phyloP scores from a whole-genome alignment of 2,888 invertebrate species.

The Chelonus formosanus region DNA sequence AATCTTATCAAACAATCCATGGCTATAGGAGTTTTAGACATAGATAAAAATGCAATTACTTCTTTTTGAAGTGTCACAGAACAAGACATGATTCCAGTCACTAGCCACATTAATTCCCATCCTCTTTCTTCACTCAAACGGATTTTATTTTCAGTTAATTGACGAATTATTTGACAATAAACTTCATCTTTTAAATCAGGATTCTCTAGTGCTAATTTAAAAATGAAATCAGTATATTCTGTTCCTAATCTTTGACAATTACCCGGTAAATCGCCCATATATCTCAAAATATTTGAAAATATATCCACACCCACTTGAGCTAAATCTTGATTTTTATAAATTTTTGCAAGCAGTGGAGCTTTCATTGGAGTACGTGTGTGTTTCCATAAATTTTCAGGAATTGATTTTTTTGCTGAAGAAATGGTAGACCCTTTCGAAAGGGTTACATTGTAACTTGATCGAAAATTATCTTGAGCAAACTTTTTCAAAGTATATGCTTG shows the following conservation, averaged over 20 bases:
- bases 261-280: constrained; percentile 93
- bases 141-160: constrained; percentile 87
- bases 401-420: constrained; percentile 72
- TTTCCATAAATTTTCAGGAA: constrained; percentile 81
- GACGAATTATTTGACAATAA: constrained; percentile 94
- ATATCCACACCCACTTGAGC: constrained; percentile 78
- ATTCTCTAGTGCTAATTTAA: constrained; percentile 78
- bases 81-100: constrained; percentile 85
- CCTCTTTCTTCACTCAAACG: constrained; percentile 88
- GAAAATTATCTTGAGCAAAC: constrained; percentile 85
- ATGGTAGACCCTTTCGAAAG: constrained; percentile 73
- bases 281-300: constrained; percentile 81
- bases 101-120: constrained; percentile 94
- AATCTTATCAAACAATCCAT: constrained; percentile 84
- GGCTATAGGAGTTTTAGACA: constrained; percentile 78
- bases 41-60: constrained; percentile 78
- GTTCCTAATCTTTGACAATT: constrained; percentile 78
- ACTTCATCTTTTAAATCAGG: constrained; percentile 85
- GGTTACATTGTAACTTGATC: constrained; percentile 67
- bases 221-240: constrained; percentile 90
- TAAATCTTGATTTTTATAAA: constrained; percentile 75
- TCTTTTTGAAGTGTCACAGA: constrained; percentile 80
- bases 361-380: constrained; percentile 83
- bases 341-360: constrained; percentile 81
- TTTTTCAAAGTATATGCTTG: constrained; percentile 84